phyloP scores from a whole-genome alignment of 2,113 vertebrate genomes.

The human (Homo sapiens) region GRCh38 chr2:55637001-55637500 shows the following conservation, averaged over 20 bases:
- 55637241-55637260: not conserved
- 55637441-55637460: slow-evolving; percentile 23
- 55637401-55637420: not conserved
- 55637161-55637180: slow-evolving; percentile 37
- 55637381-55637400: not conserved
- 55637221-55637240: not conserved
- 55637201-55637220: slow-evolving; percentile 18
- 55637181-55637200: slow-evolving; percentile 15
- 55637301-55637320: not conserved
- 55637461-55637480: slow-evolving; percentile 23
- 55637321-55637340: not conserved
- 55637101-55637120: not conserved
- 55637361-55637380: not conserved
- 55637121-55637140: slow-evolving; percentile 27
- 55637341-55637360: not conserved
- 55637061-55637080: not conserved
- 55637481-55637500: slow-evolving; percentile 44
- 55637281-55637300: not conserved
- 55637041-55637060: not conserved
- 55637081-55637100: slow-evolving; percentile 33
- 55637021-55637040: not conserved
- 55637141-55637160: not conserved
- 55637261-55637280: slow-evolving; percentile 17
- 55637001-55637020: slow-evolving; percentile 15
- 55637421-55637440: slow-evolving; percentile 20